A percentile compares a stretch with the other conserved stretches of the same genome.
phyloP scores from a whole-genome alignment of 2,113 vertebrate species.

The Labeo catla region DNA sequence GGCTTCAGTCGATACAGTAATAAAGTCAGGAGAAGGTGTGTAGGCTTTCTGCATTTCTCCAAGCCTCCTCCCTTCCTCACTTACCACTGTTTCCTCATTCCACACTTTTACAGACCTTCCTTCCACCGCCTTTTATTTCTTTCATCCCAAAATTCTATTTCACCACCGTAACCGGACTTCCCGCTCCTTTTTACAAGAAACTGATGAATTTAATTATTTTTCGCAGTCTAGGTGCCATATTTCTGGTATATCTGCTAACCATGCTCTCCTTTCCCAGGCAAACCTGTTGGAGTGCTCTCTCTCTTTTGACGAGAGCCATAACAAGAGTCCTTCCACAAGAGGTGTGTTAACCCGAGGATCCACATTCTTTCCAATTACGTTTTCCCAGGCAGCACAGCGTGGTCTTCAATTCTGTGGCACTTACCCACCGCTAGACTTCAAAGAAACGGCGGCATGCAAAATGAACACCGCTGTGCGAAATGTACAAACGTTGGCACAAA shows the following conservation, averaged over 20 bases:
- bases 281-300: conserved; percentile 5
- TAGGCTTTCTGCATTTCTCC: conserved; percentile 10
- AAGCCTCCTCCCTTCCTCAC: neutral
- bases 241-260: neutral
- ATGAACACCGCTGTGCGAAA: neutral
- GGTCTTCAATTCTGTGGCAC: conserved; percentile 34
- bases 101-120: conserved; percentile 1
- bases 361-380: conserved; percentile 49
- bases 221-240: conserved; percentile 6
- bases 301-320: conserved; percentile 10
- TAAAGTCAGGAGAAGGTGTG: conserved; percentile 20
- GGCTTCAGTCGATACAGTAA: conserved; percentile 32
- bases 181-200: conserved; percentile 19
- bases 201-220: neutral
- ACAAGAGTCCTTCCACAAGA: conserved; percentile 8
- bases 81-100: neutral
- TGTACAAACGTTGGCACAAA: conserved; percentile 15
- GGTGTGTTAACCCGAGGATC: conserved; percentile 47
- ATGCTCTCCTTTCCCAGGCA: neutral
- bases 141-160: conserved; percentile 30
- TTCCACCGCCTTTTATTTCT: conserved; percentile 8
- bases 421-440: conserved; percentile 39
- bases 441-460: conserved; percentile 28
- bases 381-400: conserved; percentile 29
- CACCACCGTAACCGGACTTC: neutral